Percentiles rank a stretch among this genome's conserved stretches.
phyloP scores from a whole-genome alignment of 2,113 vertebrate genomes.

The Macaca mulatta region DNA sequence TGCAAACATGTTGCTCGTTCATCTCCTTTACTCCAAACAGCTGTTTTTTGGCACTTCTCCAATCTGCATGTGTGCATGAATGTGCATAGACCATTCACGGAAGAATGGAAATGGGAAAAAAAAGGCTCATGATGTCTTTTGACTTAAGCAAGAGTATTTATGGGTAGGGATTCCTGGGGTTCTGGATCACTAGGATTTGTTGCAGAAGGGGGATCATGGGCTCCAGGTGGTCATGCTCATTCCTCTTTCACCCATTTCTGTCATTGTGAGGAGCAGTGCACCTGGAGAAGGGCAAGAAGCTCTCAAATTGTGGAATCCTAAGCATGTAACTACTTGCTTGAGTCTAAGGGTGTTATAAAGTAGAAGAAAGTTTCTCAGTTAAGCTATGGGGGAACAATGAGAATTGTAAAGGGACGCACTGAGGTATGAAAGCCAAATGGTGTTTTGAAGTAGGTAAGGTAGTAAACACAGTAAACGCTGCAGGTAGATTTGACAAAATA shows the following conservation, averaged over 20 bases:
- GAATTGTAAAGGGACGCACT: background rate
- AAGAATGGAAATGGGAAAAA: background rate
- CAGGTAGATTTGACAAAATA: background rate
- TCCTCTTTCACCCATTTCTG: fast-evolving
- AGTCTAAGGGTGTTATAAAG: fast-evolving
- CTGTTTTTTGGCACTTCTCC: background rate
- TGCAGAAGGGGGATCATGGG: background rate
- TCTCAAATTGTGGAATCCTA: background rate
- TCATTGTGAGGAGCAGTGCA: background rate
- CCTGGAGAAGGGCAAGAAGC: background rate
- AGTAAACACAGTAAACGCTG: background rate
- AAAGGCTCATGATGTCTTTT: background rate
- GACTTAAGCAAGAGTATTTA: background rate
- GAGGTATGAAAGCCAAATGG: background rate
- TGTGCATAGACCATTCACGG: background rate
- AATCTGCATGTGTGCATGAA: background rate
- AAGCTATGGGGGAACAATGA: background rate
- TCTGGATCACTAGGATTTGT: background rate
- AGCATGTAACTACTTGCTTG: background rate
- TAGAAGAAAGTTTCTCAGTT: background rate
- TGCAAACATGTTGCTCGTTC: background rate
- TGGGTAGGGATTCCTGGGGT: background rate
- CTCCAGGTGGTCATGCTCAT: background rate
- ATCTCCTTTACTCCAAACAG: background rate
- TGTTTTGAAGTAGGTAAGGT: background rate